phyloP scores from a whole-genome alignment of 2,113 vertebrate species.

The Paedocypris sp. region DNA sequence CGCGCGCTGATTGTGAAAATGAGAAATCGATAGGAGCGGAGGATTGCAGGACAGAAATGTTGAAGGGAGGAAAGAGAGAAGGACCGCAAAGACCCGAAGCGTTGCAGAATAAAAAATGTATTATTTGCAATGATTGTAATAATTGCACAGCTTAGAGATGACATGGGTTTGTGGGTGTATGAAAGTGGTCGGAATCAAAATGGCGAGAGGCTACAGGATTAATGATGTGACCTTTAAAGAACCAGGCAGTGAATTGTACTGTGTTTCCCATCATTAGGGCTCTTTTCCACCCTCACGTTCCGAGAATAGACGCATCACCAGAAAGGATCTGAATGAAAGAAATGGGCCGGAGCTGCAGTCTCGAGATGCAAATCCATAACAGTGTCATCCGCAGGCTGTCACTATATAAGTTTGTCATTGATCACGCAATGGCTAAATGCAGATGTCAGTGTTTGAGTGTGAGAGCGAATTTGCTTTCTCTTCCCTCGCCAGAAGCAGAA shows the following conservation, averaged over 20 bases:
- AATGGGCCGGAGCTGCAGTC: background rate
- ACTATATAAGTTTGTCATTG: constrained; percentile 5
- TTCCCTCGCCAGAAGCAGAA: background rate
- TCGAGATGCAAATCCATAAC: background rate
- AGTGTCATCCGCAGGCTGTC: background rate
- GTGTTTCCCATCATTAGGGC: constrained; percentile 26
- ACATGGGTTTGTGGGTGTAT: background rate
- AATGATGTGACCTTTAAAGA: constrained; percentile 33
- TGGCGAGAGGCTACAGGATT: constrained; percentile 13
- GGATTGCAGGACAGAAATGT: background rate
- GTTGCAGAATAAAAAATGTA: too few relatives aligned
- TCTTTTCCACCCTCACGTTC: background rate
- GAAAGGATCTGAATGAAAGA: background rate
- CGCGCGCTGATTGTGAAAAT: constrained; percentile 19
- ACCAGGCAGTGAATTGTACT: constrained; percentile 21
- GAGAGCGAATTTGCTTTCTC: background rate
- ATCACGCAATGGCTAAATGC: background rate
- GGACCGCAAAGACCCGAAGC: background rate
- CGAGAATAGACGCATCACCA: constrained; percentile 4
- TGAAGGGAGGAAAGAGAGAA: background rate
- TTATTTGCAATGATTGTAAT: too few relatives aligned
- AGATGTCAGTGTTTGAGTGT: background rate
- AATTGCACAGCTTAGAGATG: too few relatives aligned
- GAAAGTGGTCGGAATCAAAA: background rate
- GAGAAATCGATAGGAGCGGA: constrained; percentile 1